Base-by-base conservation (phyloP, 2,888 invertebrate genomes). In the Drosophila mulleri region DNA sequence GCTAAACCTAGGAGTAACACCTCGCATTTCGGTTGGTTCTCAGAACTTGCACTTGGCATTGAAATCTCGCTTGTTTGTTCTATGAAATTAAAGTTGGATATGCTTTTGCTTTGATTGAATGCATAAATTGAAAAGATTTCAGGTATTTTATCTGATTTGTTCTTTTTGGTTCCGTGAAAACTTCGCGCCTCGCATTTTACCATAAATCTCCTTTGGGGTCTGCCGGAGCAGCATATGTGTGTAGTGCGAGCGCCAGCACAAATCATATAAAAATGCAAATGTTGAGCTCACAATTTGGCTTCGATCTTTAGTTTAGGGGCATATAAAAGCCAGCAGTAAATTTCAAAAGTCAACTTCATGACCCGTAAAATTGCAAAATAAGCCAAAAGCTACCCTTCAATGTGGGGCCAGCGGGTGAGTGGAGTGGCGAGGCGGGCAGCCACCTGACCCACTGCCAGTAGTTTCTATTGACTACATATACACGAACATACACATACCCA, bases 241-340 rank as follows among this genome's bases (percentile, higher is more conserved):
- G 59, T 58, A 58, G 52, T 48, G 32, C 41, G 42, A 32, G 54
- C 26, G 26, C 26, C 50, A 53, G 26, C 67, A 69, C 68, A 82
- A 82, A 69, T 78, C 76, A 68, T 75, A 73, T 62, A 67, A 66
- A 88, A 72, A 82, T 76, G 72, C 73, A 80, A 84, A 82, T 81
- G 63, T 60, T 67, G 56, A 48, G 53, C 64, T 62, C 59, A 66
- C 62, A 72, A 70, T 69, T 69, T 60, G 23, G 39, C 48, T 67
- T 76, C 70, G 80, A 74, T 71, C 67, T 67, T 53, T 48, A 61
- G 61, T 75, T 67, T 61, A 82, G 69, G 63, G 67, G 58, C 61
- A 66, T 71, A 77, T 77, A 70, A 68, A 67, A 74, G 65, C 52
- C 57, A 59, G 52, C 66, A 68, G 64, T 82, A 59, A 77, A 72